Percentiles rank a stretch among this genome's conserved stretches.
These are phyloP conservation scores for Palythoa grandiflora DNA, from an alignment of 92 coral and sea anemone genomes.

Conservation along the genomic window DNA sequence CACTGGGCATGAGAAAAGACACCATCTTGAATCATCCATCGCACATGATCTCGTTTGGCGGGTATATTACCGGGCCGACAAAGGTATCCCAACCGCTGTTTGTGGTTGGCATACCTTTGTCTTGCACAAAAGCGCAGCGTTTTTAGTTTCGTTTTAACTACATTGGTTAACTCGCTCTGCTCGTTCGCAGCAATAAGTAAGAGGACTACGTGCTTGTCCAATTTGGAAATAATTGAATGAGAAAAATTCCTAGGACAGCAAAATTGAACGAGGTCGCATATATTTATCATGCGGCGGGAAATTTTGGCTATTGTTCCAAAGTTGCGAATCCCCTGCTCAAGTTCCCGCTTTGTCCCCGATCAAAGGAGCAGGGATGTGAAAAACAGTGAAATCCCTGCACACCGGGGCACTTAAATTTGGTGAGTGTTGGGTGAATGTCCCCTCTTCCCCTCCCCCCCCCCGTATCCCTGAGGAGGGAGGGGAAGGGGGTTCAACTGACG, in stretches of 20 bases:
- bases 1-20: too few species aligned
- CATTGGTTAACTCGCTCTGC: too few species aligned
- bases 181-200: too few species aligned
- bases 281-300: background rate
- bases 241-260: too few species aligned
- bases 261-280: too few species aligned
- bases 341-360: background rate
- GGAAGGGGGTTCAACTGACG: too few species aligned
- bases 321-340: background rate
- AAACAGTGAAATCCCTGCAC: constrained; percentile 15
- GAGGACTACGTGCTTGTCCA: too few species aligned
- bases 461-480: too few species aligned
- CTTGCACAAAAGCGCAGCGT: background rate
- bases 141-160: too few species aligned
- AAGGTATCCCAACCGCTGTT: background rate
- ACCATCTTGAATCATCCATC: too few species aligned
- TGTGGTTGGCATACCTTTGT: background rate
- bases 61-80: background rate
- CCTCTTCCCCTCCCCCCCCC: background rate
- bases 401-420: background rate
- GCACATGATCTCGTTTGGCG: too few species aligned
- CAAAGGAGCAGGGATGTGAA: background rate
- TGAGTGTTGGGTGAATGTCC: background rate
- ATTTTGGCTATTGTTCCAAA: background rate
- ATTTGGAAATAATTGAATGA: too few species aligned